A percentile compares a stretch with the other conserved stretches of the same genome.
Evolutionary conservation across 2,888 invertebrate species (phyloP).

Genomic region (Zaprionus bogoriensis): DNA sequence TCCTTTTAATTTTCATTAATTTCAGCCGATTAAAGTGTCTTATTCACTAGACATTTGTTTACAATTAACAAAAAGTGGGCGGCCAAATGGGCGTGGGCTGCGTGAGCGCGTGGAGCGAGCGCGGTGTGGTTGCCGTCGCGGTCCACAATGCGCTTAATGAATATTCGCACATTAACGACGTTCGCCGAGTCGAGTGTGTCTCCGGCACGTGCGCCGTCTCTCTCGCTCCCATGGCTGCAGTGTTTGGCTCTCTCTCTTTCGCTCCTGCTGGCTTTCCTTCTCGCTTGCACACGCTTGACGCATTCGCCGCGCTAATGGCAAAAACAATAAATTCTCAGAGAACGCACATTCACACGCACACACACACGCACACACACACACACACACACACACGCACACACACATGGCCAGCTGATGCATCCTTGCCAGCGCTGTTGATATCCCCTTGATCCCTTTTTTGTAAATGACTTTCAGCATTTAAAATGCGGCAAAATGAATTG

Average conservation of each 20-base stretch:
- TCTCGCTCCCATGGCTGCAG: neutral
- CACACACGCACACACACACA: slow-evolving; percentile 6
- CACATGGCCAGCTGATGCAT: slow-evolving; percentile 51
- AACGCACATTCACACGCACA: slow-evolving; percentile 21
- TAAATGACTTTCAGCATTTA: slow-evolving; percentile 76
- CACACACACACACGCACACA: slow-evolving; percentile 1
- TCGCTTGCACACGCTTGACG: slow-evolving; percentile 31
- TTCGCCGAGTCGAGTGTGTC: slow-evolving; percentile 5
- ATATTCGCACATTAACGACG: slow-evolving; percentile 70
- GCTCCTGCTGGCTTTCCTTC: slow-evolving; percentile 2
- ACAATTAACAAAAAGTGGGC: slow-evolving; percentile 45
- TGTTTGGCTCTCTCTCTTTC: slow-evolving; percentile 4
- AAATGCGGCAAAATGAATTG: slow-evolving; percentile 76
- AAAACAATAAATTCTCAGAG: slow-evolving; percentile 69
- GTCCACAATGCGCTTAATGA: slow-evolving; percentile 63
- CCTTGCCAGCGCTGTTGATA: slow-evolving; percentile 53
- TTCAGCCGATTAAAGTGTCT: slow-evolving; percentile 37
- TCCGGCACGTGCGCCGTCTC: neutral
- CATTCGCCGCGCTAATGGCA: slow-evolving; percentile 71
- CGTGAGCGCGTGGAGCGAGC: neutral
- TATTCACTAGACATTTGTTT: slow-evolving; percentile 50
- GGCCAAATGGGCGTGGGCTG: slow-evolving; percentile 9
- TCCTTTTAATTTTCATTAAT: slow-evolving; percentile 41
- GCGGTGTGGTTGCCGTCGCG: too few relatives aligned
- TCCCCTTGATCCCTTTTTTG: slow-evolving; percentile 71